phyloP scores from a whole-genome alignment of 2,113 vertebrate genomes.

The Equus przewalskii region DNA sequence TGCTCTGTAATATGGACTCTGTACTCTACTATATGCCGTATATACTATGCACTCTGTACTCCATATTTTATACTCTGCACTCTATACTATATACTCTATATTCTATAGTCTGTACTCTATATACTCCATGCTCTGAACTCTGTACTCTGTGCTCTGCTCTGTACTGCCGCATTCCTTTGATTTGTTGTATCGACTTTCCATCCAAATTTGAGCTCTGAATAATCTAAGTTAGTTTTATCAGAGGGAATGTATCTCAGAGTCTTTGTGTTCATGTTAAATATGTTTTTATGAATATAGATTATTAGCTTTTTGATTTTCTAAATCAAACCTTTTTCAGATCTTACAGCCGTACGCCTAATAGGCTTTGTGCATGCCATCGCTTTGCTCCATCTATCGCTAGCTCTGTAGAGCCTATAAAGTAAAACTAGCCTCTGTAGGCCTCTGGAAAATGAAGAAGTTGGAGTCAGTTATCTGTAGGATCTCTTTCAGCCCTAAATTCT shows the following conservation, averaged over 20 bases:
- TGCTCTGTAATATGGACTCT: not conserved
- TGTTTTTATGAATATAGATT: slow-evolving; percentile 31
- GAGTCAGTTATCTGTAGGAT: not conserved
- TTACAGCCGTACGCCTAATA: not conserved
- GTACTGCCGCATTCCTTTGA: not conserved
- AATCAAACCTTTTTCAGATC: not conserved
- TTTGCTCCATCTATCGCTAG: not conserved
- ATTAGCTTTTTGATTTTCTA: slow-evolving; percentile 52
- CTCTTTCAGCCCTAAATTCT: slow-evolving; percentile 18
- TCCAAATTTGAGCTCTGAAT: not conserved
- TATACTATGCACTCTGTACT: not conserved
- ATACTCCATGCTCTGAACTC: not conserved
- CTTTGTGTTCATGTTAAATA: slow-evolving; percentile 3
- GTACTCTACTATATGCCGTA: not conserved
- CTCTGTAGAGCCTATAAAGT: not conserved
- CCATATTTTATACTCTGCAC: not conserved
- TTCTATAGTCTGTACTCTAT: not conserved
- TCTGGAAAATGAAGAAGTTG: slow-evolving; percentile 36
- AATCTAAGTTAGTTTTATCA: not conserved
- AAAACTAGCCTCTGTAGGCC: not conserved
- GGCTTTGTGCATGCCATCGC: not conserved
- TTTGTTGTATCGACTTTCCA: not conserved
- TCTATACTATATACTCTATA: not conserved
- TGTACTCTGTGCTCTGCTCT: not conserved
- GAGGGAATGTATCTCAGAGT: slow-evolving; percentile 3